Percentiles rank a stretch among this genome's conserved stretches.
phyloP scores from a whole-genome alignment of 2,888 invertebrate species.

The Linnaemya vulpina region DNA sequence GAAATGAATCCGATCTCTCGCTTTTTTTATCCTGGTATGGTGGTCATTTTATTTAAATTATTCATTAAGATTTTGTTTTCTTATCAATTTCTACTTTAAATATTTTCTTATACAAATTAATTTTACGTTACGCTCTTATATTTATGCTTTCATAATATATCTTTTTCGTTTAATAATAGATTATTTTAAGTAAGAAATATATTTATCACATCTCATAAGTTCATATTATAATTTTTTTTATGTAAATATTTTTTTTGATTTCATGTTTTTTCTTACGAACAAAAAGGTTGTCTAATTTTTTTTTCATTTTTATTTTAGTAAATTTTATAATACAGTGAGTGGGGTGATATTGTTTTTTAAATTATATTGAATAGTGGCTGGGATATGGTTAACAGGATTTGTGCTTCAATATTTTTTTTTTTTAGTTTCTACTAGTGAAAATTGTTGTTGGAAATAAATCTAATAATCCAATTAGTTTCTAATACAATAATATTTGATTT shows the following conservation, averaged over 20 bases:
- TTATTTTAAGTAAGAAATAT: constrained; percentile 70
- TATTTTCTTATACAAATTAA: constrained; percentile 39
- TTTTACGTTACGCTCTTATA: constrained; percentile 44
- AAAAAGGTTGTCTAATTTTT: constrained; percentile 45
- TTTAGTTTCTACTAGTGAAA: constrained; percentile 31
- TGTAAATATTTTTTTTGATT: constrained; percentile 59
- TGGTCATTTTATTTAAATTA: constrained; percentile 73
- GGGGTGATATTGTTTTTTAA: constrained; percentile 1
- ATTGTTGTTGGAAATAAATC: not conserved
- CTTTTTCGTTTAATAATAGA: constrained; percentile 57
- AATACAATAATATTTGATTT: no score
- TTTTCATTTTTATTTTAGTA: constrained; percentile 29
- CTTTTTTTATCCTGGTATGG: constrained; percentile 76
- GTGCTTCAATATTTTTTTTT: constrained; percentile 33
- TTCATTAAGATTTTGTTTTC: constrained; percentile 59
- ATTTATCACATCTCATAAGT: constrained; percentile 74
- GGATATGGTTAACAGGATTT: constrained; percentile 43
- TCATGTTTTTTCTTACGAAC: constrained; percentile 5
- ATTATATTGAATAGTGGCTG: not conserved
- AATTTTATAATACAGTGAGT: constrained; percentile 43
- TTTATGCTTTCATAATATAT: constrained; percentile 21
- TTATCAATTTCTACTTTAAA: constrained; percentile 9
- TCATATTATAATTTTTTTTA: constrained; percentile 61
- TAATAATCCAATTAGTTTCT: not conserved
- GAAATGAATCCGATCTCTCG: not conserved